Conservation (phyloP, 2,113 vertebrate genomes). For the Ammospiza nelsoni region DNA sequence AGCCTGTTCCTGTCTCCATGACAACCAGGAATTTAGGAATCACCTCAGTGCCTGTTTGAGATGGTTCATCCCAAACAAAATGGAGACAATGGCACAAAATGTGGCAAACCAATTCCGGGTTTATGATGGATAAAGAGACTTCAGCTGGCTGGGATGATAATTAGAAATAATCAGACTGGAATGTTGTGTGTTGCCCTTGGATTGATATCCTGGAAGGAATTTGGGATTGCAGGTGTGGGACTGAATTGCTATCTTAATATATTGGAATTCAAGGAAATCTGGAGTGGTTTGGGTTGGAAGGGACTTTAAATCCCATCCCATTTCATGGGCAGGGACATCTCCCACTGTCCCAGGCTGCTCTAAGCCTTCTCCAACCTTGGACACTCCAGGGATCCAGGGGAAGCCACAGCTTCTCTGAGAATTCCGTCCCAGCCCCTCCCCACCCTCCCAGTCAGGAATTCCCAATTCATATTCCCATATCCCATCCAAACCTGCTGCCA, state of each 20-base stretch:
- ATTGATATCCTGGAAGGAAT: background rate
- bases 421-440: rapidly evolving
- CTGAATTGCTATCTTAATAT: rapidly evolving
- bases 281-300: background rate
- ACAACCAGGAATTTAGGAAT: background rate
- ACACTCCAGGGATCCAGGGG: background rate
- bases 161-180: background rate
- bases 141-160: background rate
- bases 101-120: background rate
- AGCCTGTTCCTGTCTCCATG: background rate
- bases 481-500: background rate
- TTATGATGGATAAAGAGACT: rapidly evolving
- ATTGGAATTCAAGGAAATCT: background rate
- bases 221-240: background rate
- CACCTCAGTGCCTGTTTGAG: background rate
- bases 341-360: background rate
- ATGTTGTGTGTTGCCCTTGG: background rate
- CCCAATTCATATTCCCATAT: background rate
- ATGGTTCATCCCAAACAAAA: background rate
- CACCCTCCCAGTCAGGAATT: background rate
- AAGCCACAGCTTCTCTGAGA: background rate
- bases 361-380: background rate
- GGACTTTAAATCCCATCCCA: background rate
- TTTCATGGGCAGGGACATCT: background rate
- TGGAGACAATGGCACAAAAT: background rate